Evolutionary conservation across 2,113 vertebrate genomes (phyloP).

Genomic region (Alces alces): DNA sequence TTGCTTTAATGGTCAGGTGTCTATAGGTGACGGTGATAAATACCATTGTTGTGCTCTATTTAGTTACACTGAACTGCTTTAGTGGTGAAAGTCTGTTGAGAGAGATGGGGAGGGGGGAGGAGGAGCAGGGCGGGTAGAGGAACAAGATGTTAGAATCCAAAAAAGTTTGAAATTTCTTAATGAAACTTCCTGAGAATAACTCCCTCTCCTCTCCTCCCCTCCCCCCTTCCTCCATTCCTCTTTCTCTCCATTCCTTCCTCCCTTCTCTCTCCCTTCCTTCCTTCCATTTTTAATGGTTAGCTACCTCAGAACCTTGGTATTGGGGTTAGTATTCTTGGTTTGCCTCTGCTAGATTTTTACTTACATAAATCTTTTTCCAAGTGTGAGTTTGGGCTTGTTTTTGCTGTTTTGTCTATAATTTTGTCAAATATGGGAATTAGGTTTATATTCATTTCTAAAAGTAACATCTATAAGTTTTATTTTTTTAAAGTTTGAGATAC

Average conservation of each 20-base stretch:
- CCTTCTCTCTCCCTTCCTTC: neutral
- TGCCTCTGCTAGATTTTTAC: neutral
- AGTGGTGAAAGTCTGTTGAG: neutral
- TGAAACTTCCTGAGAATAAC: neutral
- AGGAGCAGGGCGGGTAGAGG: rapidly evolving
- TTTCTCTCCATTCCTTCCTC: neutral
- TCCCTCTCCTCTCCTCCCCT: neutral
- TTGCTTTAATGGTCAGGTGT: neutral
- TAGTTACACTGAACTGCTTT: neutral
- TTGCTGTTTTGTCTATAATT: neutral
- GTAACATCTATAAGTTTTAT: neutral
- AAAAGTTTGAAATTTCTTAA: neutral
- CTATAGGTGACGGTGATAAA: neutral
- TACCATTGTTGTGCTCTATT: neutral
- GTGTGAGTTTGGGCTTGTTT: neutral
- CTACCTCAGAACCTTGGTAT: neutral
- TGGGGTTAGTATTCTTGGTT: neutral
- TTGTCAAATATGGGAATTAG: neutral
- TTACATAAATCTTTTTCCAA: neutral
- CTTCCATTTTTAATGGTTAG: neutral
- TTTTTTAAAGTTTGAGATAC: neutral
- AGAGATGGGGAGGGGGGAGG: neutral
- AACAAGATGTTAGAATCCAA: neutral
- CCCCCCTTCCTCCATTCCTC: no score
- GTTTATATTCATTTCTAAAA: neutral